Base-by-base conservation (phyloP, 2,797 vertebrate genomes). In the Balearica regulorum region DNA sequence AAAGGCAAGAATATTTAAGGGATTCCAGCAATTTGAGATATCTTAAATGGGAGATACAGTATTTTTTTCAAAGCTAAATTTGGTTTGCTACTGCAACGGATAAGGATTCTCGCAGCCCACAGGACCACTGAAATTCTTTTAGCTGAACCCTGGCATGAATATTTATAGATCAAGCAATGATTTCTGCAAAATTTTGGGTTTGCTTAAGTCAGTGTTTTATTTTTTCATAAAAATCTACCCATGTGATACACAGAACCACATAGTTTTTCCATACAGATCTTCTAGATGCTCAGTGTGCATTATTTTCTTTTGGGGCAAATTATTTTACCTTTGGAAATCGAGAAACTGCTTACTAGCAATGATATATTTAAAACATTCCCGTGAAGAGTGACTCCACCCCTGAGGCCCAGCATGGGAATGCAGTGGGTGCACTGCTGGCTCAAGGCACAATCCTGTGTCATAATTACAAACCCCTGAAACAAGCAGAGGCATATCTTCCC, bases 361-460 rank as follows among this genome's bases (percentile, higher is more conserved):
- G 35, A 20, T 10, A 17, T 5, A 21, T 26, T 35, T 68, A 35
- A 65, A 82, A 18, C 31, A 14, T 13, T 37, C 6, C 55, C 0
- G 0, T 16, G 72, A 37, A 37, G 68, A 71, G n/a, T 20, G n/a
- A 33, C 82, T 87, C 64, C 60, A 5, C 48, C 69, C 73, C 75
- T 66, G 39, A 57, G 79, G 82, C 25, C 53, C 71, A 85, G 83
- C 82, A 85, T 85, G 76, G 94, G 94, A 95, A 97, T 75, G 76
- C 64, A 83, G 95, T 91, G 89, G 91, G 91, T 72, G 65, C 54
- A 4, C 65, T n/a, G 44, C 64, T 95, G 87, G 91, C 92, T 71
- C 37, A 4, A 33, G 69, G 82, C 65, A 68, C 61, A 53, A 8
- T 22, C 5, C 41, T 24, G 41, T 37, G 53, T 60, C 57, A 11